phyloP scores from a whole-genome alignment of 2,797 vertebrate species.

The Sebastes dallii region DNA sequence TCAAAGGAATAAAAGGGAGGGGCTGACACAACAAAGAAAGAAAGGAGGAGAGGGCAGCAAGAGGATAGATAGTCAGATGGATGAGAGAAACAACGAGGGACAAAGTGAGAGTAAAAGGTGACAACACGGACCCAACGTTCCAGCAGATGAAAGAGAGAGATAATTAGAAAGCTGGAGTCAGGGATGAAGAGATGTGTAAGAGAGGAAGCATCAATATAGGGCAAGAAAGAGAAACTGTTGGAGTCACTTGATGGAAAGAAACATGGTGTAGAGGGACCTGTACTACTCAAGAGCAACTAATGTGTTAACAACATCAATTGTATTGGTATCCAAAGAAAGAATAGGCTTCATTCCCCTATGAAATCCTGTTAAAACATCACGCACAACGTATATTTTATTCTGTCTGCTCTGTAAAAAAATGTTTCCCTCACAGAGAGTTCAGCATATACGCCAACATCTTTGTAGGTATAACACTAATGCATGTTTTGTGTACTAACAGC shows the following conservation, averaged over 20 bases:
- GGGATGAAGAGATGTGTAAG: constrained; percentile 13
- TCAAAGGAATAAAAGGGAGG: constrained; percentile 38
- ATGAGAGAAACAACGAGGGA: constrained; percentile 21
- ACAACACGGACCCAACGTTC: constrained; percentile 31
- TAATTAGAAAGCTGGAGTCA: constrained; percentile 47
- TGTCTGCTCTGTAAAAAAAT: neutral
- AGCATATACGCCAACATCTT: neutral
- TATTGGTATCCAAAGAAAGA: neutral
- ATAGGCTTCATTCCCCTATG: neutral
- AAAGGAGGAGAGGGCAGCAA: constrained; percentile 4
- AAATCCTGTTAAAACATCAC: neutral
- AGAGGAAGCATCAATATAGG: constrained; percentile 17
- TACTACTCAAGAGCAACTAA: neutral
- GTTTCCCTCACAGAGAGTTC: neutral
- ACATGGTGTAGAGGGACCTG: neutral
- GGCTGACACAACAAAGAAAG: constrained; percentile 43
- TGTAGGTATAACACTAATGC: neutral
- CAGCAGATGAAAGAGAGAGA: constrained; percentile 52
- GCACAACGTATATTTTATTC: neutral
- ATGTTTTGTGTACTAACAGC: neutral
- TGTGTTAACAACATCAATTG: constrained; percentile 9
- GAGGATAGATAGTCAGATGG: constrained; percentile 18
- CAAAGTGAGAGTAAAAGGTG: constrained; percentile 51
- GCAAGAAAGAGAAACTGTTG: neutral
- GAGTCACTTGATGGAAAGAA: neutral